Evolutionary conservation across 1,140 invertebrate genomes (phyloP), one percentile per base, ranked within the genome.

Genomic region (Scaptomyza graminum): DNA sequence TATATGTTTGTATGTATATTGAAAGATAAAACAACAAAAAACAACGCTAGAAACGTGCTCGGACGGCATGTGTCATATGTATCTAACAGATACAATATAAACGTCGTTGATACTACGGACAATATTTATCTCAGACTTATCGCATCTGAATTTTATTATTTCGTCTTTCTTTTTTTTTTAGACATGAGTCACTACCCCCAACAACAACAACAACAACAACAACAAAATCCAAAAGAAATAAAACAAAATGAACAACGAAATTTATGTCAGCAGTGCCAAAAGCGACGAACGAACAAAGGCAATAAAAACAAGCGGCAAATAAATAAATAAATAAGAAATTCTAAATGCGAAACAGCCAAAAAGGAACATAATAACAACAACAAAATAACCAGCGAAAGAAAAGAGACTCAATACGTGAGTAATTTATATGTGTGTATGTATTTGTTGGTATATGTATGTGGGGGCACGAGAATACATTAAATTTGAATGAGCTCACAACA

Each of bases 251-350:
- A 75, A 65, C 70, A 85, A 74, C 78, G 52, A 78, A 88, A 88
- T 88, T 88, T 88, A 88, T 88, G 83, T 88, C 83, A 88, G 83
- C 83, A 88, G 83, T 88, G 83, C 83, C 83, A 88, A 79, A 88
- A 83, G 83, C 83, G 66, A 65, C 60, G 68, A 70, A 46, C 68
- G 55, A 65, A 79, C 50, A 43, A 76, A 76, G 69, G 70, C 68
- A 71, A 87, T 76, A 82, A 87, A 68, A 76, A 34, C 76, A 72
- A 69, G 77, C 77, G 82, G 69, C 83, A 85, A 85, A 82, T 75
- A 87, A 87, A 82, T 75, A 87, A 87, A 82, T 70, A 82, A 64
- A 83, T 72, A 73, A 68, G 63, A 71, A 52, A 75, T 59, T 69
- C 60, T 41, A 56, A 78, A 64, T 66, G 51, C 54, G 37, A 69